These are phyloP conservation scores for Pandemis heparana DNA, from an alignment of 2,888 invertebrate species.

Conservation along the genomic window DNA sequence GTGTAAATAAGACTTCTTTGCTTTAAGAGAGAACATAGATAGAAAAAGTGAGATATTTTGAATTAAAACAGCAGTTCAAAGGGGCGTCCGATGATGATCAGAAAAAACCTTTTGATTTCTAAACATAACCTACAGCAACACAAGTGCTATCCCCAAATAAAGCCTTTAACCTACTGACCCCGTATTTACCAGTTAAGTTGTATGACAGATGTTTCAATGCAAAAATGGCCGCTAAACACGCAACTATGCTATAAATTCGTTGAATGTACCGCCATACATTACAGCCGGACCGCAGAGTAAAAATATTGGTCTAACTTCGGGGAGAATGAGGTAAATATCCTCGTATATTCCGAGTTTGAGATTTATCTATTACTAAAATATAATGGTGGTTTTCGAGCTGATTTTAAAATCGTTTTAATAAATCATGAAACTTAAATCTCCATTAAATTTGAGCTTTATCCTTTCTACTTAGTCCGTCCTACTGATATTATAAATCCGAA, in stretches of 20 bases:
- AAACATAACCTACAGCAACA: slow-evolving; percentile 57
- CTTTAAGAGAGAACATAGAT: too few relatives aligned
- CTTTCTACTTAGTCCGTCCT: too few relatives aligned
- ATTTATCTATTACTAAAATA: background rate
- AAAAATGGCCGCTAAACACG: slow-evolving; percentile 65
- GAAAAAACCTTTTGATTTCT: slow-evolving; percentile 34
- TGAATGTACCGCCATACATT: slow-evolving; percentile 48
- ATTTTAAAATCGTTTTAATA: too few relatives aligned
- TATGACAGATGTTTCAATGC: slow-evolving; percentile 76
- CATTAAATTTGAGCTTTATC: too few relatives aligned
- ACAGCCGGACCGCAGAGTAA: slow-evolving; percentile 42
- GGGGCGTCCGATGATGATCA: too few relatives aligned
- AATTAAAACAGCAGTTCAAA: too few relatives aligned
- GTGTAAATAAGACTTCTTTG: too few relatives aligned
- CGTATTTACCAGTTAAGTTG: slow-evolving; percentile 56
- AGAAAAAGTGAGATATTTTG: too few relatives aligned
- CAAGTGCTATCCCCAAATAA: slow-evolving; percentile 58
- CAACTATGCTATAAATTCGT: slow-evolving; percentile 65
- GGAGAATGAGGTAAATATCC: background rate
- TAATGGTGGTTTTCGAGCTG: background rate
- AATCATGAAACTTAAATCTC: too few relatives aligned
- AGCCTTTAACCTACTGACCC: slow-evolving; percentile 74
- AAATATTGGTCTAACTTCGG: slow-evolving; percentile 16
- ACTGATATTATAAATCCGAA: too few relatives aligned
- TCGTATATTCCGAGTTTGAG: background rate